phyloP scores from a whole-genome alignment of 1,140 invertebrate species.

The Hylaeus anthracinus region DNA sequence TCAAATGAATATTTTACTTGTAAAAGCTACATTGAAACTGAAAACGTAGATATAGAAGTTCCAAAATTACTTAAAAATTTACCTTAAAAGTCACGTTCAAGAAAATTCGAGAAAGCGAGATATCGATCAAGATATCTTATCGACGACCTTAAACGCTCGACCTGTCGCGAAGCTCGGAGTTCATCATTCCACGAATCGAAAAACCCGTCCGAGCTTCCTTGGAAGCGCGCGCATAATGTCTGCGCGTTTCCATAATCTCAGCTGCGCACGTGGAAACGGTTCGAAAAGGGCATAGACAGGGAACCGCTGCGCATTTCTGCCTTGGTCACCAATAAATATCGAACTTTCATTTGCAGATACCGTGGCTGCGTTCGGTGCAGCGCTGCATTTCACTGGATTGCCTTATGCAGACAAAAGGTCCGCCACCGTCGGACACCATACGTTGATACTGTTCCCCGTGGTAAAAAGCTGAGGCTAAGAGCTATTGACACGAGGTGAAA shows the following conservation, averaged over 20 bases:
- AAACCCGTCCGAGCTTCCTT: constrained; percentile 1
- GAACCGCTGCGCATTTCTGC: constrained; percentile 27
- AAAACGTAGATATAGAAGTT: no score
- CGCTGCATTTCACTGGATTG: neutral
- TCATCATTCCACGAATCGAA: neutral
- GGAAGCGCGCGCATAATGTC: constrained; percentile 1
- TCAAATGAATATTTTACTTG: no score
- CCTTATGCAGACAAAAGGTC: constrained; percentile 45
- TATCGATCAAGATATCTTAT: neutral
- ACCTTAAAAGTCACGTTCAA: no score
- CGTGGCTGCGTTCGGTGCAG: neutral
- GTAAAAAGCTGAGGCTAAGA: neutral
- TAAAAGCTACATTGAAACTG: no score
- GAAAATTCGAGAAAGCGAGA: neutral
- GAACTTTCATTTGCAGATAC: constrained; percentile 48
- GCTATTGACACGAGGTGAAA: neutral
- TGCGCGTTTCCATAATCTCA: neutral
- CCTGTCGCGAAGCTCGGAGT: neutral
- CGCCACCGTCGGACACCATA: neutral
- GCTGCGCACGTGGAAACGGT: constrained; percentile 3
- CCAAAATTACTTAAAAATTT: no score
- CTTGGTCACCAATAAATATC: constrained; percentile 41
- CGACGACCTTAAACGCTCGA: no score
- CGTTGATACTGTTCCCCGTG: neutral
- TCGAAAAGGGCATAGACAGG: constrained; percentile 46